Evolutionary conservation across 2,113 vertebrate species (phyloP).

Genomic region (Ceuthmochares aereus): DNA sequence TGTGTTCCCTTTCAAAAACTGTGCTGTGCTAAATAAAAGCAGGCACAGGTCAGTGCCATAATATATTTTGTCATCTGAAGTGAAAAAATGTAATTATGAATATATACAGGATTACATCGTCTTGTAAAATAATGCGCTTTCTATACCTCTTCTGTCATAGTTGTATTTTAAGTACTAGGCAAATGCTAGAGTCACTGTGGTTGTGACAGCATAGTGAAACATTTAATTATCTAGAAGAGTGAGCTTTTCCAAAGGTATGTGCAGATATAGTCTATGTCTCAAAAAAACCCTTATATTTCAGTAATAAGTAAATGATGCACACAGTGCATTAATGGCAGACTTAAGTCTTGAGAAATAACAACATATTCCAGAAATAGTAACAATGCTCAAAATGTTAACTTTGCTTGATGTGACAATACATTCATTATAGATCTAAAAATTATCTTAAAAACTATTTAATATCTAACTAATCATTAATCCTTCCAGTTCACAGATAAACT

Average conservation of each 20-base stretch:
- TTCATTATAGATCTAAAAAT: not conserved
- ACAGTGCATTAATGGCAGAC: not conserved
- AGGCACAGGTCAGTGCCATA: not conserved
- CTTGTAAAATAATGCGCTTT: not conserved
- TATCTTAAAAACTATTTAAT: fast-evolving
- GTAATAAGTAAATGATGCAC: not conserved
- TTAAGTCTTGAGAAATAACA: not conserved
- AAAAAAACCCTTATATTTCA: not conserved
- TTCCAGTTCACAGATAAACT: not conserved
- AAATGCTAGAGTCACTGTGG: not conserved
- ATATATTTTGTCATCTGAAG: not conserved
- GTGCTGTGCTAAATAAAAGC: not conserved
- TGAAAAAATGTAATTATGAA: not conserved
- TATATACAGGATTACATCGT: not conserved
- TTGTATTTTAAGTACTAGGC: not conserved
- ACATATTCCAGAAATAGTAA: not conserved
- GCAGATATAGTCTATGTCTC: not conserved
- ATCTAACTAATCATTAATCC: not conserved
- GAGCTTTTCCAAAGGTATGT: not conserved
- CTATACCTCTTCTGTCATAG: not conserved
- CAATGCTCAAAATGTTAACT: not conserved
- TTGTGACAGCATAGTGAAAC: not conserved
- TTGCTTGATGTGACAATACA: not conserved
- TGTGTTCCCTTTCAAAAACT: not conserved
- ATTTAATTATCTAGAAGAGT: not conserved